Conservation (phyloP, 2,113 vertebrate species). For the Micronisus gabar region DNA sequence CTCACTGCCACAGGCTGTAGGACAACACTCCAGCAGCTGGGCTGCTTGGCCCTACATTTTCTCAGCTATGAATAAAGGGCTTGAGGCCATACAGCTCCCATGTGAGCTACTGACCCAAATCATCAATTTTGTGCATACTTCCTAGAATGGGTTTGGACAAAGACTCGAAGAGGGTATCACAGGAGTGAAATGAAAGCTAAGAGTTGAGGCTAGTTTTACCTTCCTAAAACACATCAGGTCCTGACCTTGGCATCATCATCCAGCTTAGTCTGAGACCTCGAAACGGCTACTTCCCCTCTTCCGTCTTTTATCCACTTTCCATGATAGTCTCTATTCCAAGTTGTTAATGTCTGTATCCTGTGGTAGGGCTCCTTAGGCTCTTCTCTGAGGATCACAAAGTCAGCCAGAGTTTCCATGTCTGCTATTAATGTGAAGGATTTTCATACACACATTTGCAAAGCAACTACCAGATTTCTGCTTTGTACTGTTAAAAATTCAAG, state of each 20-base stretch:
- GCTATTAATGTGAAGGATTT: not conserved
- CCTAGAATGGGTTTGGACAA: not conserved
- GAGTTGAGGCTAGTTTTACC: not conserved
- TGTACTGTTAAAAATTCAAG: not conserved
- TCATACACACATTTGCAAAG: not conserved
- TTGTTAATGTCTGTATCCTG: not conserved
- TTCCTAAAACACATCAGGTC: not conserved
- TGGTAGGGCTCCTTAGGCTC: not conserved
- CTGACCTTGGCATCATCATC: not conserved
- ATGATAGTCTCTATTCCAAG: not conserved
- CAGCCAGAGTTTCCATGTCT: not conserved
- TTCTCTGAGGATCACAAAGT: not conserved
- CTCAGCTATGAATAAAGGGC: not conserved
- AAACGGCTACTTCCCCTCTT: not conserved
- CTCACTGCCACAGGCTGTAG: not conserved
- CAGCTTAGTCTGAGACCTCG: not conserved
- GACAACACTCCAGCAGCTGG: not conserved
- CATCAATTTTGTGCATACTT: not conserved
- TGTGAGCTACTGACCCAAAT: not conserved
- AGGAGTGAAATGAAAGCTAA: not conserved
- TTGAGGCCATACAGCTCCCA: rapidly evolving
- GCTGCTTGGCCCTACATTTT: not conserved
- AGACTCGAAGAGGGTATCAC: not conserved
- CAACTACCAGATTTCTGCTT: not conserved
- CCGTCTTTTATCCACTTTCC: not conserved